A percentile compares a stretch with the other conserved stretches of the same genome.
Conservation (phyloP, 1,140 invertebrate species). For the Aradophagus sp. region DNA sequence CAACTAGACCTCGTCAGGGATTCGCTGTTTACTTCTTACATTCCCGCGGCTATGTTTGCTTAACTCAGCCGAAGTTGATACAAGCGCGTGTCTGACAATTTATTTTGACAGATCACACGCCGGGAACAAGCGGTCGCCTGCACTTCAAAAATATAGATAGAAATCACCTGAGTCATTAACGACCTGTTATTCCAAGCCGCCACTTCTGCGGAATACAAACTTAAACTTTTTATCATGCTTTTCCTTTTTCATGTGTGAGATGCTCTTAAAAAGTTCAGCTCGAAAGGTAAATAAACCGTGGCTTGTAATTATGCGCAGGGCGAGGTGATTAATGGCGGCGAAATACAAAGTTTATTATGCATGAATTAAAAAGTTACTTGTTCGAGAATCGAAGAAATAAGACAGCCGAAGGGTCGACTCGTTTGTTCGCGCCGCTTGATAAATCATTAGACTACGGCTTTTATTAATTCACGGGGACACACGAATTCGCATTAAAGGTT, state of each 20-base stretch:
- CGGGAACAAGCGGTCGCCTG: constrained; percentile 28
- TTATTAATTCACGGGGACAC: constrained; percentile 35
- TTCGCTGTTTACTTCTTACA: constrained; percentile 40
- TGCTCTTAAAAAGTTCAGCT: constrained; percentile 29
- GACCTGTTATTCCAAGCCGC: constrained; percentile 54
- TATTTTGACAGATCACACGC: constrained; percentile 61
- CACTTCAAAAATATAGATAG: constrained; percentile 50
- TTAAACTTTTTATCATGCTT: no score
- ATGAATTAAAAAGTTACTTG: no score
- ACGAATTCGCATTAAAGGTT: constrained; percentile 42
- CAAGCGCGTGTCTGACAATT: constrained; percentile 57
- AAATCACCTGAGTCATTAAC: constrained; percentile 58
- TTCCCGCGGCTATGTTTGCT: constrained; percentile 53
- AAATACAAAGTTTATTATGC: no score
- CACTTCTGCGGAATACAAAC: constrained; percentile 50
- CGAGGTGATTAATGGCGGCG: constrained; percentile 12
- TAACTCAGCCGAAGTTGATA: constrained; percentile 53
- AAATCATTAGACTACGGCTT: constrained; percentile 13
- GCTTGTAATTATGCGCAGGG: constrained; percentile 23
- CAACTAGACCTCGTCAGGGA: constrained; percentile 51
- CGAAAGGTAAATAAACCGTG: constrained; percentile 26
- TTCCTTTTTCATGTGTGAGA: constrained; percentile 29
- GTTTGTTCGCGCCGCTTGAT: constrained; percentile 7
- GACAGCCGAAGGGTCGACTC: neutral
- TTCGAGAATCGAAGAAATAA: neutral